Base-by-base conservation (phyloP, 2,113 vertebrate species). In the Brienomyrus brachyistius region DNA sequence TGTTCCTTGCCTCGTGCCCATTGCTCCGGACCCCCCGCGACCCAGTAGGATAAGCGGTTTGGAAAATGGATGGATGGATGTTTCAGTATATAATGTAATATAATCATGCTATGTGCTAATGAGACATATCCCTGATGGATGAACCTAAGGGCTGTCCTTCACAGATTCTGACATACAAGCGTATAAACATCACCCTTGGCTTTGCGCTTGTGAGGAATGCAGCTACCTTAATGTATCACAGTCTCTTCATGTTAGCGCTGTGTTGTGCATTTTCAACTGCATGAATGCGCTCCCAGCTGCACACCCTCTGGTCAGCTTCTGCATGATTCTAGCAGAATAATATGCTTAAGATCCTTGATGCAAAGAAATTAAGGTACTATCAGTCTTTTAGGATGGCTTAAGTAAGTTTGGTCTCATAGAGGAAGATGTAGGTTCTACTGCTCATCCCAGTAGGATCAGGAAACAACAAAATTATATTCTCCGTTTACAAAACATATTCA, bases 121-220 rank as follows among this genome's bases (percentile, higher is more conserved):
- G 85, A 87, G 59, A 52, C 84, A 59, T n/a, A 50, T 87, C n/a
- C 66, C 85, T 90, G 48, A 80, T 54, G 54, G 54, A 70, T 74
- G 45, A 82, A 15, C 66, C 89, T 27, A 66, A 52, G 89, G 59
- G 9, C 45, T 43, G 84, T 87, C 47, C 27, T 87, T 27, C 47
- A 31, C 45, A 59, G 40, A 40, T 66, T 31, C 89, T 51, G 23
- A 8, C 15, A 74, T 40, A 9, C 21, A 87, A 56, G 21, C 5
- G 31, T 35, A 54, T 19, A 87, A 35, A 74, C 47, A 9, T 87
- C 45, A 87, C 27, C 59, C 48, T 62, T 51, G 47, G 59, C 45
- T 31, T 66, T 66, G 11, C 10, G 19, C 45, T 84, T 43, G 82
- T 17, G 17, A 43, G 82, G 45, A 47, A 84, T 84, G 35, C 40